Evolutionary conservation across 1,140 invertebrate species (phyloP), one percentile per base, ranked within the genome.

Genomic region (Maconellicoccus hirsutus): DNA sequence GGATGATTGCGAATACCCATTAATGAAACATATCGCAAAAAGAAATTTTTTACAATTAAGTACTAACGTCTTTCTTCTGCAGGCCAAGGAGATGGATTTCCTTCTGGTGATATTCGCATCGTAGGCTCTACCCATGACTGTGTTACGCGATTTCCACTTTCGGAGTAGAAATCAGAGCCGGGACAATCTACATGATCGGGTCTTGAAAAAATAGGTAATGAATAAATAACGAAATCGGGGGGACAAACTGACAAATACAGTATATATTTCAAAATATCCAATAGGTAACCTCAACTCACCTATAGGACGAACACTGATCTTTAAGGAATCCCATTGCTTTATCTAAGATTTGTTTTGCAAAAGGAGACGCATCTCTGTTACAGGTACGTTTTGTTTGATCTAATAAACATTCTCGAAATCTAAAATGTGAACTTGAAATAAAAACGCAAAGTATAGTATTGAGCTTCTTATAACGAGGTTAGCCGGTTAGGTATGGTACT

Each of bases 271-370:
- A n/a, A n/a, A n/a, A n/a, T n/a, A n/a, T n/a, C n/a, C n/a, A n/a
- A n/a, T n/a, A n/a, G n/a, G n/a, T n/a, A n/a, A n/a, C n/a, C n/a
- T n/a, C n/a, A n/a, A n/a, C n/a, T n/a, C n/a, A 85, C 84, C 83
- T 82, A 72, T 84, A 85, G 75, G 84, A 84, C 39, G 79, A 77
- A 75, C 84, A 86, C 74, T 85, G 83, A 72, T 85, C 83, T 72
- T 83, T 81, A 0, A 85, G 76, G 73, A 86, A 84, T 72, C 80
- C 83, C 19, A 86, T 76, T 1, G 84, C 84, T 74, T 85, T 84
- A 71, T 85, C 83, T 14, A 86, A 77, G 38, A 84, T 81, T 74
- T 84, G 82, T 25, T 77, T 75, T 0, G 84, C 81, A 74, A 84
- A 86, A 73, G 78, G 79, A 73, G 80, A 79, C 1, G 78, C 75